Evolutionary conservation across 2,888 invertebrate species (phyloP).

Genomic region (Acheta domesticus): DNA sequence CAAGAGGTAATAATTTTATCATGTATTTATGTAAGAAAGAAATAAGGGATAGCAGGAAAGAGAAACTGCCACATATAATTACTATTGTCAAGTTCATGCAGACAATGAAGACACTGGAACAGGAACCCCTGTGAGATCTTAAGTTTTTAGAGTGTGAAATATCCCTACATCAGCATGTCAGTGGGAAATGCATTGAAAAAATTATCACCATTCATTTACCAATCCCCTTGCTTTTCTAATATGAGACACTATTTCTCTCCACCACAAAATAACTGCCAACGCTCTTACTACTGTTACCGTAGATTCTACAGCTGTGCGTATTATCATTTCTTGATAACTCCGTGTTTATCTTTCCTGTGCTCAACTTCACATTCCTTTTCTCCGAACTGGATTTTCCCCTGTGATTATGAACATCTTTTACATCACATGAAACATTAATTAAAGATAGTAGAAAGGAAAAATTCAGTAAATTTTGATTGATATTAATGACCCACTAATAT

Average conservation of each 20-base stretch:
- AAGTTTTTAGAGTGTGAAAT: not conserved
- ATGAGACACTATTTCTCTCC: no score
- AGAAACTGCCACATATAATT: not conserved
- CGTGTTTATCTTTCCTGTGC: not conserved
- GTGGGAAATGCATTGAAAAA: no score
- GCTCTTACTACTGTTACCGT: not conserved
- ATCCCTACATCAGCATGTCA: constrained; percentile 2
- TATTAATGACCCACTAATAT: not conserved
- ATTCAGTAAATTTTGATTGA: not conserved
- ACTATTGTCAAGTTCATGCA: not conserved
- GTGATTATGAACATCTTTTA: not conserved
- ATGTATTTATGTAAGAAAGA: no score
- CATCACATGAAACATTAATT: not conserved
- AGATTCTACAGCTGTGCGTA: not conserved
- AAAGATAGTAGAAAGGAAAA: not conserved
- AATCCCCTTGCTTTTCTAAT: no score
- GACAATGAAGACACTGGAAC: not conserved
- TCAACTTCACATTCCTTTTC: not conserved
- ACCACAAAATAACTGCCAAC: no score
- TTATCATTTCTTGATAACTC: not conserved
- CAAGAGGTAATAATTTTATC: not conserved
- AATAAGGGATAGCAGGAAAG: not conserved
- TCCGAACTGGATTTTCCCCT: not conserved
- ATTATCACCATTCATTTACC: no score
- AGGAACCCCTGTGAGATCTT: not conserved